Evolutionary conservation across 2,113 vertebrate species (phyloP).

Genomic region (Pipa parva): DNA sequence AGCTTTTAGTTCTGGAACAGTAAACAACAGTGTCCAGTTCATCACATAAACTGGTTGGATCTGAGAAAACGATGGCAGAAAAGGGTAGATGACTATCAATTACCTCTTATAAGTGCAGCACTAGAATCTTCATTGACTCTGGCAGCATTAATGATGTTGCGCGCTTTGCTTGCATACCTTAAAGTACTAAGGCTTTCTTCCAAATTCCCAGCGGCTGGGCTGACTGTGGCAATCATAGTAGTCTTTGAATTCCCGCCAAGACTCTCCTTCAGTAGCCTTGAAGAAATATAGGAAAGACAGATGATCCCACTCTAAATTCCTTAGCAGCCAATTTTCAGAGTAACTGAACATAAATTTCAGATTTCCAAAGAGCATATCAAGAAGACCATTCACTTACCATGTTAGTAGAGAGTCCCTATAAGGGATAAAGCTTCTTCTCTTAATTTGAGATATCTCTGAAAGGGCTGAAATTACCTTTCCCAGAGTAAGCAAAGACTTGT

Average conservation of each 20-base stretch:
- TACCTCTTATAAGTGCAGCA: constrained; percentile 7
- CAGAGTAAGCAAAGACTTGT: constrained; percentile 24
- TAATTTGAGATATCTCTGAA: background rate
- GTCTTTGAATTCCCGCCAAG: constrained; percentile 92
- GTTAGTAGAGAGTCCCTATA: constrained; percentile 25
- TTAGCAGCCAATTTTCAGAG: no score
- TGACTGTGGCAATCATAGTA: constrained; percentile 82
- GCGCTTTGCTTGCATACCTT: background rate
- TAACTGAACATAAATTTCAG: no score
- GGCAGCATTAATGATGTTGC: constrained; percentile 4
- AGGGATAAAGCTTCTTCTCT: background rate
- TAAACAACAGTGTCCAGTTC: no score
- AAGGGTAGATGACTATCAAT: background rate
- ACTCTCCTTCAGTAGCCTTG: constrained; percentile 67
- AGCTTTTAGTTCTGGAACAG: constrained; percentile 25
- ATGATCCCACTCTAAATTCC: no score
- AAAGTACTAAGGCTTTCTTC: background rate
- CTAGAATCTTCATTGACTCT: constrained; percentile 25
- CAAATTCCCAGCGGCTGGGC: constrained; percentile 1
- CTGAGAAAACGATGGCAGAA: background rate
- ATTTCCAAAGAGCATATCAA: no score
- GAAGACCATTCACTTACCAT: fast-evolving
- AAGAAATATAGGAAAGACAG: background rate
- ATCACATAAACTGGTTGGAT: background rate
- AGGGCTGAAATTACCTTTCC: background rate